Conservation (phyloP, 2,113 vertebrate genomes). For the Percopsis transmontana region DNA sequence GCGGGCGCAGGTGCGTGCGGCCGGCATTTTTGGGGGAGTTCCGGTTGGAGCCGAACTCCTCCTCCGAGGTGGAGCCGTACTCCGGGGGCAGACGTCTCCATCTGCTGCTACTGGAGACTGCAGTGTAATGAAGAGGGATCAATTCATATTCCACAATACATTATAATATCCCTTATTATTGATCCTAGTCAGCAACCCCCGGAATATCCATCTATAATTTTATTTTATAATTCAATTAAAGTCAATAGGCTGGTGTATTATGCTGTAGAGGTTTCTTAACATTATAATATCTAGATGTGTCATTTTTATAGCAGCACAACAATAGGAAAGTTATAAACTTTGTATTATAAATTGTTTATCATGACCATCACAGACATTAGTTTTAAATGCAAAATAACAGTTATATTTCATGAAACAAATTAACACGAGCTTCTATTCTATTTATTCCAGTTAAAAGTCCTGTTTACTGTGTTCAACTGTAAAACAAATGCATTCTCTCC, state of each 20-base stretch:
- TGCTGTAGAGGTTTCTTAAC: not conserved
- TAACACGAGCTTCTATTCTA: too few relatives aligned
- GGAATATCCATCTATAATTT: not conserved
- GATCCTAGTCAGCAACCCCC: not conserved
- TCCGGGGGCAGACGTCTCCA: slow-evolving; percentile 97
- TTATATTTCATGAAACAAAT: too few relatives aligned
- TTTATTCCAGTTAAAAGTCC: too few relatives aligned
- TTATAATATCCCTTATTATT: slow-evolving; percentile 6
- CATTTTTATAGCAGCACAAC: too few relatives aligned
- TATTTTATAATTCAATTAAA: not conserved
- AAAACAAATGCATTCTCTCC: not conserved
- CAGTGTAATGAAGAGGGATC: not conserved
- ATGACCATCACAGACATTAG: too few relatives aligned
- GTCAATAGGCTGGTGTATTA: not conserved
- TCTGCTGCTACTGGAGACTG: slow-evolving; percentile 84
- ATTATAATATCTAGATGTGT: too few relatives aligned
- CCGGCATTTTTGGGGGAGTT: slow-evolving; percentile 88
- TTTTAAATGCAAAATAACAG: too few relatives aligned
- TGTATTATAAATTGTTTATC: too few relatives aligned
- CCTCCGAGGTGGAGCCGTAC: slow-evolving; percentile 99
- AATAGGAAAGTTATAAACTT: too few relatives aligned
- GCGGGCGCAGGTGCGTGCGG: slow-evolving; percentile 85
- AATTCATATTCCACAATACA: not conserved
- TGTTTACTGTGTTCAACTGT: not conserved
- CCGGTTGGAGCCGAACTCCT: slow-evolving; percentile 95